Conservation (phyloP, 2,888 invertebrate genomes). For the Andrena fulva region DNA sequence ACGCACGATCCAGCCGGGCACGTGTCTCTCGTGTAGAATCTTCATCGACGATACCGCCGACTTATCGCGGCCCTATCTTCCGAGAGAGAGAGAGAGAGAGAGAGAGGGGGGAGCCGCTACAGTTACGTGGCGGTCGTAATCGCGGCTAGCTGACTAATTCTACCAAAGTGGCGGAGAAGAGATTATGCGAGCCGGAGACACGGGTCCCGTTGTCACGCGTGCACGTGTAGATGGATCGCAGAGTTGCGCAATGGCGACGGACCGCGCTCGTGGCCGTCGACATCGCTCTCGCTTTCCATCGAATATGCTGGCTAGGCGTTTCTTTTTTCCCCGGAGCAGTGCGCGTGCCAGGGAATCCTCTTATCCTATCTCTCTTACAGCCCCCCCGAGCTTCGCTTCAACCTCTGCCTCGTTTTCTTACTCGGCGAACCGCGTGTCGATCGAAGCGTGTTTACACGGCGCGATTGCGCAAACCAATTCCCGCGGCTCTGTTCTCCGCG, state of each 20-base stretch:
- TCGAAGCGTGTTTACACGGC: too few relatives aligned
- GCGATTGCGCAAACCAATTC: too few relatives aligned
- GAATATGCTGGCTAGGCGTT: background rate
- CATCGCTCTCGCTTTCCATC: constrained; percentile 18
- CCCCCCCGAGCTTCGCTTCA: too few relatives aligned
- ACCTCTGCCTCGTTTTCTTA: too few relatives aligned
- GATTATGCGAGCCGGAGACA: constrained; percentile 38
- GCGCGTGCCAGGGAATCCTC: background rate
- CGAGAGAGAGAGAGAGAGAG: background rate
- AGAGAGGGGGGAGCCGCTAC: background rate
- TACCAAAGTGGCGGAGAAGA: constrained; percentile 14
- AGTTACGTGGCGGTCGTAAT: background rate
- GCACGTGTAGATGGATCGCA: constrained; percentile 43
- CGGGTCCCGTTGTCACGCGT: constrained; percentile 54
- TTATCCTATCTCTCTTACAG: background rate
- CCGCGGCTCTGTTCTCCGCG: too few relatives aligned
- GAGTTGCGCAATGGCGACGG: constrained; percentile 51
- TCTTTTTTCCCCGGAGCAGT: background rate
- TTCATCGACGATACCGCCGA: background rate
- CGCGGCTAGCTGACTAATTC: constrained; percentile 31
- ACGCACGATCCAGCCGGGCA: background rate
- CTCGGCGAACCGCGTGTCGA: too few relatives aligned
- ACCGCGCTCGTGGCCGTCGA: constrained; percentile 36
- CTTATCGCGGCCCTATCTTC: background rate
- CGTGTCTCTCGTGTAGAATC: constrained; percentile 1